Percentiles rank a stretch among this genome's conserved stretches.
These are phyloP conservation scores for Ephestia elutella DNA, from an alignment of 1,140 invertebrate species.

Conservation along the genomic window DNA sequence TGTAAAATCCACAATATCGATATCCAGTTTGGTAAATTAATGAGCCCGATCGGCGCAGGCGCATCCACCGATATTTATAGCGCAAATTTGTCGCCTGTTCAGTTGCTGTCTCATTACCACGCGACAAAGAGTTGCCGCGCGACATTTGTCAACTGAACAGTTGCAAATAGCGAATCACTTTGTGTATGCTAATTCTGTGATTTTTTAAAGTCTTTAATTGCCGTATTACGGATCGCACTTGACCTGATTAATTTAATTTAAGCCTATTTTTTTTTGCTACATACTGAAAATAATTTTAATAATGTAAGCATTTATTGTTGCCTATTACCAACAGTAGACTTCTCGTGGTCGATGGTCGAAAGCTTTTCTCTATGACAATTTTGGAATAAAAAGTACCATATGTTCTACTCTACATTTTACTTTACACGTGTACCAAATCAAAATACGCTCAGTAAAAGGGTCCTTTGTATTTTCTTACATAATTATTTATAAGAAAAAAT, in stretches of 20 bases:
- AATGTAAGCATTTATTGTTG: too few species aligned
- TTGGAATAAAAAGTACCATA: too few species aligned
- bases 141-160: constrained; percentile 56
- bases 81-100: constrained; percentile 60
- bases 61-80: constrained; percentile 60
- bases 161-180: constrained; percentile 54
- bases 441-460: too few species aligned
- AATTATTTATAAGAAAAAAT: too few species aligned
- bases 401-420: too few species aligned
- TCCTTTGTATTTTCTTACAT: too few species aligned
- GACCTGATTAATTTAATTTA: neutral
- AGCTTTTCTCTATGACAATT: too few species aligned
- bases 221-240: constrained; percentile 27
- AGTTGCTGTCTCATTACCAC: constrained; percentile 53
- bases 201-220: constrained; percentile 31
- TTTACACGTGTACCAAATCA: too few species aligned
- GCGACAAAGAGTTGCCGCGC: constrained; percentile 53
- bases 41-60: constrained; percentile 56
- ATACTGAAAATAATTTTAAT: neutral
- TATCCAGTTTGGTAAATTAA: constrained; percentile 60
- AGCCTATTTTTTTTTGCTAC: neutral
- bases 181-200: constrained; percentile 29
- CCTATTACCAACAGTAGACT: too few species aligned
- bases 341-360: too few species aligned
- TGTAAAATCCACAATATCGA: constrained; percentile 47